phyloP scores from a whole-genome alignment of 23 tunicate genomes.

The Diplosoma virens region DNA sequence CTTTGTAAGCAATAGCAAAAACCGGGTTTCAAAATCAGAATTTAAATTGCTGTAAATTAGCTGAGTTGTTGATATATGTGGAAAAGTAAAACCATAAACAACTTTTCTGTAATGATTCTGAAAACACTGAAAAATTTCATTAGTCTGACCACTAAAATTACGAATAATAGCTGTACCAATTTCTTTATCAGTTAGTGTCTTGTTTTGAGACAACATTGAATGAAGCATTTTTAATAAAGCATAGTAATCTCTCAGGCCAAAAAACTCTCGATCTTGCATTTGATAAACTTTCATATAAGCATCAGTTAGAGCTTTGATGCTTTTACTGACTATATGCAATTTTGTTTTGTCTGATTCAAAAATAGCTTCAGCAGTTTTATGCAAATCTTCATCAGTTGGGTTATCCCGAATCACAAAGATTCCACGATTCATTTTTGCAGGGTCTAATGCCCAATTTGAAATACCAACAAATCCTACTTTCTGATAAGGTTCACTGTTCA shows the following conservation, averaged over 20 bases:
- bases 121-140: conserved; percentile 19
- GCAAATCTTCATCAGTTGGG: conserved; percentile 48
- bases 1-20: conserved; percentile 56
- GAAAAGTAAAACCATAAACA: not conserved
- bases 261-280: conserved; percentile 45
- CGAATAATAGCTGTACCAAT: conserved; percentile 44
- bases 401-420: conserved; percentile 63
- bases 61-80: conserved; percentile 8
- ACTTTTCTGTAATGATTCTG: not conserved
- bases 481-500: not conserved
- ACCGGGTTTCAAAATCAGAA: conserved; percentile 47
- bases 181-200: not conserved
- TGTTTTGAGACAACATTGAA: conserved; percentile 9
- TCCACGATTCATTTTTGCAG: conserved; percentile 82
- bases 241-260: conserved; percentile 70
- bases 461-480: conserved; percentile 76
- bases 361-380: conserved; percentile 64
- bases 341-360: conserved; percentile 43
- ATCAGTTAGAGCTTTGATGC: conserved; percentile 20
- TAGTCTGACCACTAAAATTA: conserved; percentile 52
- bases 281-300: conserved; percentile 43
- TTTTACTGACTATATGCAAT: not conserved
- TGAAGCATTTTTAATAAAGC: conserved; percentile 57
- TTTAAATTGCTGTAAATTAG: conserved; percentile 45
- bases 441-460: conserved; percentile 83